phyloP scores from a whole-genome alignment of 2,888 invertebrate species.

The Ophion ventricosus region DNA sequence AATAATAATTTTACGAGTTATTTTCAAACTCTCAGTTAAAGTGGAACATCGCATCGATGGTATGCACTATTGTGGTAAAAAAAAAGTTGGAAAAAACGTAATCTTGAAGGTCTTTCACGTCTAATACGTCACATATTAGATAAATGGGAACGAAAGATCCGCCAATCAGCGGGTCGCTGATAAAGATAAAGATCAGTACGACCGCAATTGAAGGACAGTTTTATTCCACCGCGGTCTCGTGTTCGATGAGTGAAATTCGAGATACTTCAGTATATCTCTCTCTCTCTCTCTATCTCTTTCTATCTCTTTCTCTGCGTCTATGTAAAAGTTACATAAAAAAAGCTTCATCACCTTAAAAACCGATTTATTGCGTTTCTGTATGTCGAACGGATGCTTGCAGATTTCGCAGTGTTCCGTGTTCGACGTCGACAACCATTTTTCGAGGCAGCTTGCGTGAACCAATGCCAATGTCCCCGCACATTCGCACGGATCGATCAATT shows the following conservation, averaged over 20 bases:
- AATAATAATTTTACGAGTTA: too few relatives aligned
- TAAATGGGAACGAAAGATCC: too few relatives aligned
- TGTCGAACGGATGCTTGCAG: slow-evolving; percentile 84
- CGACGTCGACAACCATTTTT: slow-evolving; percentile 85
- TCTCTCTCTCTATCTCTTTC: too few relatives aligned
- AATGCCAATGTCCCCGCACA: slow-evolving; percentile 85
- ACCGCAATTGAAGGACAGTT: slow-evolving; percentile 16
- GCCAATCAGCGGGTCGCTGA: too few relatives aligned
- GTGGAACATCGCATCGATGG: too few relatives aligned
- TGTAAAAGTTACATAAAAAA: not conserved
- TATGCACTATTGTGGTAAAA: too few relatives aligned
- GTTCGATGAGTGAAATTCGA: too few relatives aligned
- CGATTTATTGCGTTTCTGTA: slow-evolving; percentile 82
- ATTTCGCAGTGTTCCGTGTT: slow-evolving; percentile 85
- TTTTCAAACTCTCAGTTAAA: too few relatives aligned
- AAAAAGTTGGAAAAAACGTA: too few relatives aligned
- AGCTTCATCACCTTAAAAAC: slow-evolving; percentile 69
- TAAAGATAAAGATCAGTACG: not conserved
- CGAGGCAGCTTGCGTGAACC: slow-evolving; percentile 85
- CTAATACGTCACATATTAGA: too few relatives aligned
- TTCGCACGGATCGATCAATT: slow-evolving; percentile 85
- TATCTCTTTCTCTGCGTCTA: not conserved
- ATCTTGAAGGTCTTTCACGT: too few relatives aligned
- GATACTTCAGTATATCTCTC: too few relatives aligned
- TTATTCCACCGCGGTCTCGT: not conserved